A percentile compares a stretch with the other conserved stretches of the same genome.
These are phyloP conservation scores for Patella caerulea DNA, from an alignment of 2,888 invertebrate species.

Conservation along the genomic window DNA sequence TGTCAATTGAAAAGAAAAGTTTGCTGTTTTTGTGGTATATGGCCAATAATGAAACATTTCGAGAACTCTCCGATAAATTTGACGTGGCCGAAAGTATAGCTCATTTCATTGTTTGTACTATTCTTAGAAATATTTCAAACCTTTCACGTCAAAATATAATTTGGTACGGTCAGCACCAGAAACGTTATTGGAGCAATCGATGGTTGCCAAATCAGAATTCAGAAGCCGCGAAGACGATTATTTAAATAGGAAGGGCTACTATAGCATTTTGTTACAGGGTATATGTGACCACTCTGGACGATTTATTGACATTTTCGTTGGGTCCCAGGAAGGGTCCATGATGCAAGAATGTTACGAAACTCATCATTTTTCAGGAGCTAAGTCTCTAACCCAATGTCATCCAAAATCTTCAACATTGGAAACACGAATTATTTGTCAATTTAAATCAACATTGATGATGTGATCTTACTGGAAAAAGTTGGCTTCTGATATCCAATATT, in stretches of 20 bases:
- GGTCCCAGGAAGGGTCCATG: slow-evolving; percentile 28
- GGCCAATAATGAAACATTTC: slow-evolving; percentile 3
- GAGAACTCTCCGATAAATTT: slow-evolving; percentile 1
- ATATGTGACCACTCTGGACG: slow-evolving; percentile 23
- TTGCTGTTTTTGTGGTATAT: slow-evolving; percentile 10
- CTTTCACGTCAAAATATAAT: not conserved
- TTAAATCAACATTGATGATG: no score
- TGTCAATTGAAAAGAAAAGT: no score
- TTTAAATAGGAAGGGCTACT: slow-evolving; percentile 28
- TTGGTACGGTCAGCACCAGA: not conserved
- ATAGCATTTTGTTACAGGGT: slow-evolving; percentile 25
- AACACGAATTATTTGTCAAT: no score
- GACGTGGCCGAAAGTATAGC: not conserved
- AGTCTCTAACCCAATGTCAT: no score
- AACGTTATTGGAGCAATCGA: slow-evolving; percentile 31
- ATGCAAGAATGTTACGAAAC: slow-evolving; percentile 25
- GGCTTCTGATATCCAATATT: no score
- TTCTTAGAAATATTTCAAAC: not conserved
- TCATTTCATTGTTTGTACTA: slow-evolving; percentile 1
- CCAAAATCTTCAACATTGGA: no score
- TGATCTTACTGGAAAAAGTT: no score
- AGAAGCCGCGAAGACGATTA: slow-evolving; percentile 28
- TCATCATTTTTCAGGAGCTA: slow-evolving; percentile 17
- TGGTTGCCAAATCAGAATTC: slow-evolving; percentile 31
- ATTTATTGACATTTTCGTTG: slow-evolving; percentile 20